Conservation (phyloP, 2,113 vertebrate species). For the Hippocampus comes region DNA sequence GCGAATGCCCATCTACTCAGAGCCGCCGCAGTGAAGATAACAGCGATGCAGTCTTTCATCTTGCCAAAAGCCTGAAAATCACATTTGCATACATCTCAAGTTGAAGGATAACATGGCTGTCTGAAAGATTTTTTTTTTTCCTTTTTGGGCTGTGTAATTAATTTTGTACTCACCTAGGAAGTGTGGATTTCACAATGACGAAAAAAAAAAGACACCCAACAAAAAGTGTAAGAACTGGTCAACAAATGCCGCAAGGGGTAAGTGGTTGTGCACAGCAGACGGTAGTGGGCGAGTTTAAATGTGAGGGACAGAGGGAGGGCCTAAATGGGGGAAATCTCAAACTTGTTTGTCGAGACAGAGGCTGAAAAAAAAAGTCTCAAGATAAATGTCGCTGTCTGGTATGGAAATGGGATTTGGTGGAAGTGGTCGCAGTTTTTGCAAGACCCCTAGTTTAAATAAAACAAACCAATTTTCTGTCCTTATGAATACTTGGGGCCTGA, state of each 20-base stretch:
- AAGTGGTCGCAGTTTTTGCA: not conserved
- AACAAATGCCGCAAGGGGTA: not conserved
- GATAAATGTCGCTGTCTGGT: not conserved
- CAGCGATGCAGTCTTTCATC: constrained; percentile 42
- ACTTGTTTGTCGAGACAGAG: not conserved
- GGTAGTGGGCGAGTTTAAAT: constrained; percentile 35
- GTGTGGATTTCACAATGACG: not conserved
- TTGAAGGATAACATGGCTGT: not conserved
- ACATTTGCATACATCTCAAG: constrained; percentile 4
- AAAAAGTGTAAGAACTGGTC: constrained; percentile 4
- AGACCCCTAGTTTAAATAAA: not conserved
- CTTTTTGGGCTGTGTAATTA: not conserved
- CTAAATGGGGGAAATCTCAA: not conserved
- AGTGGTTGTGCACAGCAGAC: constrained; percentile 9
- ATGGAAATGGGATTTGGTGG: too few relatives aligned
- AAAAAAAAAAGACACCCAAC: constrained; percentile 11
- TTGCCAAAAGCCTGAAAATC: constrained; percentile 20
- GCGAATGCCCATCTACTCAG: constrained; percentile 32
- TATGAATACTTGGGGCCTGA: not conserved
- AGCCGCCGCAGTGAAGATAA: constrained; percentile 35
- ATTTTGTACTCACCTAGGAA: constrained; percentile 38
- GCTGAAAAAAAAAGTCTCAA: not conserved
- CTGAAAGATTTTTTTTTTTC: too few relatives aligned
- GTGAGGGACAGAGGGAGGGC: constrained; percentile 7
- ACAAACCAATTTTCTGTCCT: not conserved